Conservation (phyloP, 2,797 vertebrate genomes). For the Protosalanx chinensis region DNA sequence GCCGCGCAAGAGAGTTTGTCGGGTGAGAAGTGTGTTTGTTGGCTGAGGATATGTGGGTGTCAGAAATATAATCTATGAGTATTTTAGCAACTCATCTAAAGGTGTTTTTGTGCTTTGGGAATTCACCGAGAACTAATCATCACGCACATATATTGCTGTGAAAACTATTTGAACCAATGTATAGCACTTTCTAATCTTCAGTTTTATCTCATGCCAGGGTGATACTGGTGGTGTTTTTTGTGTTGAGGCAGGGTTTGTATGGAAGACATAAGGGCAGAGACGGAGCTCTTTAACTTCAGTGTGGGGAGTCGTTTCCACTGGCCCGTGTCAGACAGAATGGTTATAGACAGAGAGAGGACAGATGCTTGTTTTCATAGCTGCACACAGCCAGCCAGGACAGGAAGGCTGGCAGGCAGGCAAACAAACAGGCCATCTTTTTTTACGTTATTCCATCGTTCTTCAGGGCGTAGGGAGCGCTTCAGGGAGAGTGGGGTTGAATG, state of each 20-base stretch:
- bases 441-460: conserved; percentile 12
- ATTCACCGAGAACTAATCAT: background rate
- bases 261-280: conserved; percentile 46
- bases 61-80: background rate
- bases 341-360: conserved; percentile 41
- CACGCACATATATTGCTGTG: background rate
- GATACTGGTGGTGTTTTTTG: background rate
- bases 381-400: conserved; percentile 11
- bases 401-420: conserved; percentile 21
- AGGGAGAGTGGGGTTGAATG: background rate
- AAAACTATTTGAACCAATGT: background rate
- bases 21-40: background rate
- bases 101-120: background rate
- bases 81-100: background rate
- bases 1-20: background rate
- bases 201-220: background rate
- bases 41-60: background rate
- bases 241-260: conserved; percentile 25
- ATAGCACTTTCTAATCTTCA: background rate
- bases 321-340: conserved; percentile 45
- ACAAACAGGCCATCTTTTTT: conserved; percentile 10
- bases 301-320: conserved; percentile 59
- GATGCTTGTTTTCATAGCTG: conserved; percentile 66
- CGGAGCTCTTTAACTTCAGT: conserved; percentile 59
- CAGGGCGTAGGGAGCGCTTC: conserved; percentile 13